Conservation (phyloP, 2,113 vertebrate genomes). For the Nothoprocta perdicaria region DNA sequence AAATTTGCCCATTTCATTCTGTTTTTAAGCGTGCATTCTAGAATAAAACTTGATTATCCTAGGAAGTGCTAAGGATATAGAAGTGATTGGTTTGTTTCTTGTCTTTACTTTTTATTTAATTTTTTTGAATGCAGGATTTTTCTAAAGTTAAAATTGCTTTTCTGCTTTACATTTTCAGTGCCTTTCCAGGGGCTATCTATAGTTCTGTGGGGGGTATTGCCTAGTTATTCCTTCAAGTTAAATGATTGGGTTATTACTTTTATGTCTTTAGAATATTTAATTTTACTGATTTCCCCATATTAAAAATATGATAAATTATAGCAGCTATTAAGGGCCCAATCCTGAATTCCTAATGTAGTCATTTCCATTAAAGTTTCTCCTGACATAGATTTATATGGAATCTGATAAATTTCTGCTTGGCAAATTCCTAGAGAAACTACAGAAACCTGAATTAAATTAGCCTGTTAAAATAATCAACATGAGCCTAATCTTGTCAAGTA, state of each 20-base stretch:
- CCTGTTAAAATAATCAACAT: constrained; percentile 45
- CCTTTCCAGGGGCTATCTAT: not conserved
- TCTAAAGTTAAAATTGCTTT: not conserved
- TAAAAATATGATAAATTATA: constrained; percentile 61
- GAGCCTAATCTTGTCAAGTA: constrained; percentile 1
- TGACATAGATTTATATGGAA: constrained; percentile 66
- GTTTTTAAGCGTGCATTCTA: not conserved
- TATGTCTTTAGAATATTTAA: constrained; percentile 57
- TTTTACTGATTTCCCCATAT: constrained; percentile 57
- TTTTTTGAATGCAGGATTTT: not conserved
- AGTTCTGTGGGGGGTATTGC: constrained; percentile 28
- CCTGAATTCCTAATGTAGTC: constrained; percentile 59
- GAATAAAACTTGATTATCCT: not conserved
- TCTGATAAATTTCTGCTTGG: constrained; percentile 63
- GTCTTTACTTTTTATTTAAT: not conserved
- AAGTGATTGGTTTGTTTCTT: not conserved
- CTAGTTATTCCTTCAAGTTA: constrained; percentile 65
- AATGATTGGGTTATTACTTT: constrained; percentile 69
- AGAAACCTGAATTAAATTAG: constrained; percentile 66
- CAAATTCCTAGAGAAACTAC: constrained; percentile 53
- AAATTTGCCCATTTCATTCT: not conserved
- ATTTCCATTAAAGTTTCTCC: constrained; percentile 53
- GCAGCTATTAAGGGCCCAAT: constrained; percentile 64
- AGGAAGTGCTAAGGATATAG: fast-evolving
- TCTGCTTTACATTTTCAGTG: not conserved